phyloP scores from a whole-genome alignment of 2,113 vertebrate genomes.

The Onychostruthus taczanowskii region DNA sequence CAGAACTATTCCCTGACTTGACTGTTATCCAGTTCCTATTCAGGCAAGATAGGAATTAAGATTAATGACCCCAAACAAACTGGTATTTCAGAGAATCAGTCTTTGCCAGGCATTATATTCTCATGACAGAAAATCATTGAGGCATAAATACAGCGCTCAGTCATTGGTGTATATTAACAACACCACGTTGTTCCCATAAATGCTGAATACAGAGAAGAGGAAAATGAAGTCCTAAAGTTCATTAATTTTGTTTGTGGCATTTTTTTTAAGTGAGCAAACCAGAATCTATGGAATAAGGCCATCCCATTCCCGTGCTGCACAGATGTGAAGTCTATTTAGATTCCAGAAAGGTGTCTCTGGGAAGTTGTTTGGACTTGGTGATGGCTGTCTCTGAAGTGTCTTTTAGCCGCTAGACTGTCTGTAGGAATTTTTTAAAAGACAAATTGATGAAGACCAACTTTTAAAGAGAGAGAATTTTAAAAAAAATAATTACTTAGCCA shows the following conservation, averaged over 20 bases:
- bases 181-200: slow-evolving; percentile 50
- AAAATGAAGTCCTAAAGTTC: slow-evolving; percentile 23
- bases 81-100: slow-evolving; percentile 51
- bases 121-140: slow-evolving; percentile 63
- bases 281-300: background rate
- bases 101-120: slow-evolving; percentile 61
- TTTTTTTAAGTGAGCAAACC: background rate
- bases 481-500: background rate
- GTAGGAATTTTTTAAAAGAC: background rate
- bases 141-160: slow-evolving; percentile 44
- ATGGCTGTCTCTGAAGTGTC: background rate
- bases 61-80: slow-evolving; percentile 64
- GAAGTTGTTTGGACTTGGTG: background rate
- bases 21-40: slow-evolving; percentile 31
- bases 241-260: background rate
- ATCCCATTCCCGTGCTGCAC: background rate
- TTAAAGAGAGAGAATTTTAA: background rate
- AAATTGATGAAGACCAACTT: background rate
- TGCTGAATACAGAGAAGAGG: slow-evolving; percentile 13
- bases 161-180: slow-evolving; percentile 51
- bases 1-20: slow-evolving; percentile 8
- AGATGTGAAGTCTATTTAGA: background rate
- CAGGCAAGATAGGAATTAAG: slow-evolving; percentile 62
- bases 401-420: background rate
- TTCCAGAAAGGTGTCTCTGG: background rate